These are phyloP conservation scores for Cololabis saira DNA, from an alignment of 2,113 vertebrate species.

Conservation along the genomic window DNA sequence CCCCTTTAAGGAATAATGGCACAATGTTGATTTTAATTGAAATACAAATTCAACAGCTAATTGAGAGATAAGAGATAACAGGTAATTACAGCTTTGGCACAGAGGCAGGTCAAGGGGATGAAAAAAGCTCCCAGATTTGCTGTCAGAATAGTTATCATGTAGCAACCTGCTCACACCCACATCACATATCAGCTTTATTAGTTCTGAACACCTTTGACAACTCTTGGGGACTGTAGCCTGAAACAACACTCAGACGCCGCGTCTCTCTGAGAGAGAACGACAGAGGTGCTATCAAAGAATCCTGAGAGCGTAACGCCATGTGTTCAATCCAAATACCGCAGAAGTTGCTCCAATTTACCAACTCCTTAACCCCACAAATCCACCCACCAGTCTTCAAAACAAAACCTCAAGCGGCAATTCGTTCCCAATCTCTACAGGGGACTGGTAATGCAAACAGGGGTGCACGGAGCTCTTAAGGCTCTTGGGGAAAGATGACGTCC, in stretches of 20 bases:
- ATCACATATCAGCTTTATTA: conserved; percentile 40
- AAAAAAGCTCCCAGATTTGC: conserved; percentile 25
- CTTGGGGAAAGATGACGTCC: conserved; percentile 14
- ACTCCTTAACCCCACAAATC: conserved; percentile 21
- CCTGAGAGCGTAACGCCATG: not conserved
- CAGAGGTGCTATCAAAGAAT: conserved; percentile 42
- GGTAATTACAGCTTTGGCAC: not conserved
- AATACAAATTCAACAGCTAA: too few species aligned
- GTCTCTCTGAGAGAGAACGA: conserved; percentile 12
- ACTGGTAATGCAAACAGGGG: conserved; percentile 50
- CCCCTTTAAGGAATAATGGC: not conserved
- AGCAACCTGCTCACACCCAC: conserved; percentile 23
- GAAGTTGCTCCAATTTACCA: conserved; percentile 37
- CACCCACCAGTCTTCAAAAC: conserved; percentile 37
- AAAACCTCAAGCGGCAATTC: conserved; percentile 28
- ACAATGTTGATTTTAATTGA: not conserved
- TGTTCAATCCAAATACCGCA: conserved; percentile 9
- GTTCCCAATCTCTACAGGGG: conserved; percentile 26
- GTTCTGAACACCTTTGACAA: conserved; percentile 58
- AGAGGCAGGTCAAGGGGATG: conserved; percentile 8
- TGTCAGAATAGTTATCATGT: conserved; percentile 34
- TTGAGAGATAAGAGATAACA: too few species aligned
- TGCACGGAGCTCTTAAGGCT: conserved; percentile 27
- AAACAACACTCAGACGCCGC: conserved; percentile 13
- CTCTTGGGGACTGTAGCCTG: conserved; percentile 39